Base-by-base conservation (phyloP, 1,140 invertebrate species). In the Pogonomyrmex barbatus region DNA sequence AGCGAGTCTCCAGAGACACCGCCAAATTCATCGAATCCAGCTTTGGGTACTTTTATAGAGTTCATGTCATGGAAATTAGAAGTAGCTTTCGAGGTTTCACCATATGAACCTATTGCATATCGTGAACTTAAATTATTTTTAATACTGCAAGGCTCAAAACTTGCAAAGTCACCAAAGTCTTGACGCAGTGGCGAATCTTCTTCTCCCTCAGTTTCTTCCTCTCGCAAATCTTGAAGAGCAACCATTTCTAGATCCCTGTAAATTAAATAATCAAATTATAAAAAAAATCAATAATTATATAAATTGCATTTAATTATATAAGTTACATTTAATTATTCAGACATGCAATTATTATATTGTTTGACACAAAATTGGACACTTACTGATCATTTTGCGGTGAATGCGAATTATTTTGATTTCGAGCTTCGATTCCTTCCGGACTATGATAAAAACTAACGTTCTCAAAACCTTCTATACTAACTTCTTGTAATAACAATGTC, bases 391-490 rank as follows among this genome's bases (percentile, higher is more conserved):
- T 91, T 60, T 92, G 92, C 2, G 90, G 84, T 2, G 92, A 91
- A 76, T 92, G 91, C 0, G 92, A 90, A 36, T 52, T 76, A 58
- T 94, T 95, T 67, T 95, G 94, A 92, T 94, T 94, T 77, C 96
- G 91, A 4, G 95, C 95, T 83, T 96, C 96, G 9, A 94, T 92
- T 0, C 97, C 97, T 71, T 96, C 96, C 4, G 96, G 94, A 77
- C 96, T 96, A 93, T 98, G 97, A 94, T 97, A 98, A 95, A 98
- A 98, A 65, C 97, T 97, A n/a, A 97, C 96, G 68, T 96, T 93
- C 33, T 96, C 95, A 93, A 98, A 98, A 89, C 95, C 94, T 52
- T 93, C 89, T 24, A 96, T 93, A 87, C 96, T 94, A 2, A 96
- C 94, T 90, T 96, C 95, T 47, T 96, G 94, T 88, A 97, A 93